phyloP scores from a whole-genome alignment of 2,797 vertebrate species.

The Agapornis canus region DNA sequence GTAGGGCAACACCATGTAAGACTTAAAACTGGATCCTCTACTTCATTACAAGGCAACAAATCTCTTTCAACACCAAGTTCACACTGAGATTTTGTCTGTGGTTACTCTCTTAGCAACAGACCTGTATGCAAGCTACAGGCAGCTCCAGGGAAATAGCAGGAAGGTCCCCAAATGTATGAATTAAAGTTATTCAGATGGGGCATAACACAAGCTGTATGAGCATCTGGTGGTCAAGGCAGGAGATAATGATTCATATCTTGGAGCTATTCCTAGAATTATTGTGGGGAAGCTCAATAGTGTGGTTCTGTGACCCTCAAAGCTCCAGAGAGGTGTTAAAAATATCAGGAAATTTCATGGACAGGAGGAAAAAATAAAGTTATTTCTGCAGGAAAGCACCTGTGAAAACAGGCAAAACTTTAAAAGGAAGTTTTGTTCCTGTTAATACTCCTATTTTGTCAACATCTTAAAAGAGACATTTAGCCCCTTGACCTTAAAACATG shows the following conservation, averaged over 20 bases:
- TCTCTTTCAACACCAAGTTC: background rate
- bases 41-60: background rate
- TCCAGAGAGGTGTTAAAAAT: conserved; percentile 18
- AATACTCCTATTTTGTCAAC: background rate
- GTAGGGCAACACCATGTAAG: background rate
- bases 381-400: conserved; percentile 19
- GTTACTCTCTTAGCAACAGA: background rate
- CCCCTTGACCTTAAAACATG: background rate
- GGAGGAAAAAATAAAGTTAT: background rate
- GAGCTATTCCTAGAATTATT: conserved; percentile 28
- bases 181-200: background rate
- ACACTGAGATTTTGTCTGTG: conserved; percentile 7
- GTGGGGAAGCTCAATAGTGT: background rate
- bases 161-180: conserved; percentile 23
- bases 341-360: background rate
- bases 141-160: background rate
- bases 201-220: background rate
- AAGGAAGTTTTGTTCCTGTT: background rate
- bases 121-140: background rate
- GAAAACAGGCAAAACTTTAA: conserved; percentile 8
- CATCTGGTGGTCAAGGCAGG: conserved; percentile 33
- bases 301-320: background rate
- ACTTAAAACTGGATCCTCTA: background rate
- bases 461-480: conserved; percentile 13
- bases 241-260: conserved; percentile 54